Evolutionary conservation across 2,888 invertebrate species (phyloP), one percentile per base, ranked within the genome.

Genomic region (Zaprionus obscuricornis): DNA sequence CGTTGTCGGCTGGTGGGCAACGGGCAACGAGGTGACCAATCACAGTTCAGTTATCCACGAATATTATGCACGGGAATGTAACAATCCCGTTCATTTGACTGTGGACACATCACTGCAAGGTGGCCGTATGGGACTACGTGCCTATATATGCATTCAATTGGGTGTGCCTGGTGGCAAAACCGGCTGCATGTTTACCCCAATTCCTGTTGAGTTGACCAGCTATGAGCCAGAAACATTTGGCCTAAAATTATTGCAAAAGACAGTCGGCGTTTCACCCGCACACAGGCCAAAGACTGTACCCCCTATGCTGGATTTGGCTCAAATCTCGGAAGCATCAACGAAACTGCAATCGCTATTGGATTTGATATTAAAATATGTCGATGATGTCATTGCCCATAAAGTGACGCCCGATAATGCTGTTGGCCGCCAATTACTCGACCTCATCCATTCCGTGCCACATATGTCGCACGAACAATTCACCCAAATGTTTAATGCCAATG

Each of bases 1-100:
- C 74, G 97, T 99, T 86, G 97, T 99, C 49, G 99, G 99, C 16
- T 99, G 99, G 99, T 99, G 96, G 96, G 98, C 98, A 1, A 99
- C 99, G 0, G 98, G 98, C 46, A 95, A 96, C 77, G 98, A 99
- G 91, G 97, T 99, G 31, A 98, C 98, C 0, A 97, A 97, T 88
- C 98, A 98, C 91, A 98, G 98, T 47, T 96, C 97, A 0, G 96
- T 98, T 49, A 98, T 98, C 89, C 98, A 98, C 88, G 98, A 98
- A 89, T 98, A 98, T 91, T 98, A 98, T 90, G 94, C 97, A 7
- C 93, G 98, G 66, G 98, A 98, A 91, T 97, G 97, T 89, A 95
- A 95, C 84, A 96, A 95, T 90, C 98, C 98, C 0, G 95, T 99
- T 34, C 98, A 99, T 90, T 92, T 99, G 75, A 98, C 98, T 8